phyloP scores from a whole-genome alignment of 2,888 invertebrate genomes.

The Sycophila texana region DNA sequence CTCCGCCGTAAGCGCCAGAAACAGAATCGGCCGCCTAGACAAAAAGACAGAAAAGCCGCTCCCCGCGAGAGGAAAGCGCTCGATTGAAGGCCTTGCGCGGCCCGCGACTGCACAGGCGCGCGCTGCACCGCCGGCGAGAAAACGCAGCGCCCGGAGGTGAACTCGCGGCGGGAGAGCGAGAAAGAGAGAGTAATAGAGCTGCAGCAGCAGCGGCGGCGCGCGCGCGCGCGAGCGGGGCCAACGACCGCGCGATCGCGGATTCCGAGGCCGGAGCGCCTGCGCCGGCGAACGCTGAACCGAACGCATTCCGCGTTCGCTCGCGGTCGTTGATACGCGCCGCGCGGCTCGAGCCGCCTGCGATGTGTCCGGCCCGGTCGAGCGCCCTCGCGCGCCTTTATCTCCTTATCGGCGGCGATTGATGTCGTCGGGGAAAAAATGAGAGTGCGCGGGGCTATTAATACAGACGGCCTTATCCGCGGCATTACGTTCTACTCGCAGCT shows the following conservation, averaged over 20 bases:
- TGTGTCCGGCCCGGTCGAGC: not conserved
- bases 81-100: no score
- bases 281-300: conserved; percentile 7
- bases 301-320: conserved; percentile 38
- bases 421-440: conserved; percentile 6
- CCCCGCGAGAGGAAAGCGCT: no score
- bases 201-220: not conserved
- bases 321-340: conserved; percentile 4
- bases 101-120: no score
- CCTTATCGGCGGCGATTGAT: conserved; percentile 23
- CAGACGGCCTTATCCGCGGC: conserved; percentile 7
- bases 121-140: no score
- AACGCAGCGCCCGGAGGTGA: no score
- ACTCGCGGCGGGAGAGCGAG: no score
- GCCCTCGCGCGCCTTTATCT: conserved; percentile 37
- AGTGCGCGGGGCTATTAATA: conserved; percentile 26
- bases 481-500: conserved; percentile 18
- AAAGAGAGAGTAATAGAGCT: no score
- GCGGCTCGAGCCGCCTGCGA: not conserved
- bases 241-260: conserved; percentile 42
- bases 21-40: no score
- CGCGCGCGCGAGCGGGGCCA: conserved; percentile 28
- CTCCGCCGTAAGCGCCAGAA: no score
- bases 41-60: no score
- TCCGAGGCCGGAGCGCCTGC: conserved; percentile 21